Base-by-base conservation (phyloP, 2,113 vertebrate species). In the Ptilorrhoa leucosticta region DNA sequence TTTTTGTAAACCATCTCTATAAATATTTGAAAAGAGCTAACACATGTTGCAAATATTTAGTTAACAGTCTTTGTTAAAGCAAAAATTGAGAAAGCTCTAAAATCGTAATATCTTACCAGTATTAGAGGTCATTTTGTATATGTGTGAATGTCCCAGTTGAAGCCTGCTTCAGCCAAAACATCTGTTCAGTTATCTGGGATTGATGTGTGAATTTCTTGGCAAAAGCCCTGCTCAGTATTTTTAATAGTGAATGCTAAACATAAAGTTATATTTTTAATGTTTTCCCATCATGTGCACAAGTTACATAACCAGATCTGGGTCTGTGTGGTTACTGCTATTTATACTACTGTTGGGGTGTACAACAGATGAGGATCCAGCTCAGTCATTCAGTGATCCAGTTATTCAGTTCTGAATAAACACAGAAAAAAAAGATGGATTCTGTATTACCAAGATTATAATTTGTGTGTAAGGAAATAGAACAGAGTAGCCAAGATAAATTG, bases 11-110 rank as follows among this genome's bases (percentile, higher is more conserved):
- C 57, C 13, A 15, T n/a, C 35, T 53, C 51, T 79, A 30, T 71
- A 93, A 95, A 93, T 91, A 91, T 93, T 95, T 90, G 33, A 44
- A 72, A 60, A 77, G n/a, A 56, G 28, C 45, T 61, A 80, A 57
- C 63, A 82, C 19, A 35, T 51, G 48, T 65, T 65, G 66, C 45
- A 95, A 93, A 95, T 88, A 88, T 85, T 91, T 95, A 85, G 31
- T 69, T 61, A 93, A 53, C 3, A 4, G 35, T 45, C 61, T 87
- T 95, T 93, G 76, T 94, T 89, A 71, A 90, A 92, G 31, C 0
- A 6, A 72, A 94, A 83, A 40, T 77, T 61, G 70, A 89, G 76
- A 71, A 86, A 86, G 10, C 54, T 76, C 40, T 88, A 77, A 83
- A 94, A 77, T 69, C 3, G 8, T 85, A 83, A 44, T 83, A 72